Conservation (phyloP, 1,140 invertebrate species). For the Stenopsyche tienmushanensis region DNA sequence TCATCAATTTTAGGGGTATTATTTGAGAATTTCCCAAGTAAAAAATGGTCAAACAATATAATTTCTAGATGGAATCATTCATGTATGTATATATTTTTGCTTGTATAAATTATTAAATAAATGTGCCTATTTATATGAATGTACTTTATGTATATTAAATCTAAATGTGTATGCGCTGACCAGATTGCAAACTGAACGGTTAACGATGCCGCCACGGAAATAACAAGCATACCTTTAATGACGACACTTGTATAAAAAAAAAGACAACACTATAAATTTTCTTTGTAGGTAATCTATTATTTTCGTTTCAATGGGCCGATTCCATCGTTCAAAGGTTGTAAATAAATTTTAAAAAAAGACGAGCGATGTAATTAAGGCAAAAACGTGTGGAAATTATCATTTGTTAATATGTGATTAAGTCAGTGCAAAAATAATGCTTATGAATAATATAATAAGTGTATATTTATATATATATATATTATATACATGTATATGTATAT, state of each 20-base stretch:
- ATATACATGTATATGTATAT: neutral
- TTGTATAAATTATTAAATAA: slow-evolving; percentile 17
- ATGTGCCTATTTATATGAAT: slow-evolving; percentile 34
- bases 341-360: too few species aligned
- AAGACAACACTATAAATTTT: neutral
- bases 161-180: neutral
- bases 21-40: too few species aligned
- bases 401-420: neutral
- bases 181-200: neutral
- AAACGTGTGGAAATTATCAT: too few species aligned
- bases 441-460: neutral
- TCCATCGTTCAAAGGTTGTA: too few species aligned
- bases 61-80: too few species aligned
- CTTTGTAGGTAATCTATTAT: slow-evolving; percentile 10
- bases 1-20: too few species aligned
- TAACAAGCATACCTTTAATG: too few species aligned
- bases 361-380: neutral
- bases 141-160: slow-evolving; percentile 9
- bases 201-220: neutral
- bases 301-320: too few species aligned
- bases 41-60: too few species aligned
- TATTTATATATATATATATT: neutral
- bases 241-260: neutral
- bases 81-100: slow-evolving; percentile 4
- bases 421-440: neutral